These are phyloP conservation scores for Brachionus manjavacas DNA, from an alignment of 1,140 invertebrate species.

Conservation along the genomic window DNA sequence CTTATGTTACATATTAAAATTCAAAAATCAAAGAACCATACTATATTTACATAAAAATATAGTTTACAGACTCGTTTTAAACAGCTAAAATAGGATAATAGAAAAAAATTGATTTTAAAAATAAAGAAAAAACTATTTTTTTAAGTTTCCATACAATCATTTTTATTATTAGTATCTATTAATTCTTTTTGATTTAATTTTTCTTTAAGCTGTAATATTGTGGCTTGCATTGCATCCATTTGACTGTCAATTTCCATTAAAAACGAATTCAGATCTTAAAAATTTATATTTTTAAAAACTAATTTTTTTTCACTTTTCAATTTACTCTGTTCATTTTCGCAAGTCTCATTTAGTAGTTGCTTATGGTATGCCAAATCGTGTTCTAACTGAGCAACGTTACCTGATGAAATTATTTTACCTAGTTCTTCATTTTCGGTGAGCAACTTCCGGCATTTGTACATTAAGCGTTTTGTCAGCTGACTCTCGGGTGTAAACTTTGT, in stretches of 20 bases:
- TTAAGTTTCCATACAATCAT: conserved; percentile 33
- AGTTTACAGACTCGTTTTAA: not conserved
- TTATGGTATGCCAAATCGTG: conserved; percentile 89
- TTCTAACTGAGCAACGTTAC: conserved; percentile 86
- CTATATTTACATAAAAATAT: not conserved
- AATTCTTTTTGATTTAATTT: conserved; percentile 29
- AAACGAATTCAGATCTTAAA: conserved; percentile 15
- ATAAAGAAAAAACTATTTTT: not conserved
- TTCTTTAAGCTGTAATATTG: conserved; percentile 12
- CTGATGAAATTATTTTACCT: conserved; percentile 88
- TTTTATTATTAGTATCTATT: conserved; percentile 23
- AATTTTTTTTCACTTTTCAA: not conserved
- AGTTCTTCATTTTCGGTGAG: conserved; percentile 97
- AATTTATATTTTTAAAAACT: not conserved
- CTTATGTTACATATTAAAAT: not conserved
- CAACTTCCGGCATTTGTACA: conserved; percentile 92
- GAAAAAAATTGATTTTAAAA: not conserved
- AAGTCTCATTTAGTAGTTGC: conserved; percentile 58
- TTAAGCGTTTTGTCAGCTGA: conserved; percentile 88
- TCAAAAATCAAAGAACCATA: not conserved
- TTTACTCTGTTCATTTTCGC: conserved; percentile 41
- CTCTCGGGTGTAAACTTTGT: conserved; percentile 46
- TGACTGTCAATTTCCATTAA: conserved; percentile 32
- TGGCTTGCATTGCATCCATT: conserved; percentile 41
- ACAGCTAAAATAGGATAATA: not conserved